Percentiles rank a stretch among this genome's conserved stretches.
These are phyloP conservation scores for Zootermopsis nevadensis DNA, from an alignment of 2,888 invertebrate genomes.

Conservation along the genomic window DNA sequence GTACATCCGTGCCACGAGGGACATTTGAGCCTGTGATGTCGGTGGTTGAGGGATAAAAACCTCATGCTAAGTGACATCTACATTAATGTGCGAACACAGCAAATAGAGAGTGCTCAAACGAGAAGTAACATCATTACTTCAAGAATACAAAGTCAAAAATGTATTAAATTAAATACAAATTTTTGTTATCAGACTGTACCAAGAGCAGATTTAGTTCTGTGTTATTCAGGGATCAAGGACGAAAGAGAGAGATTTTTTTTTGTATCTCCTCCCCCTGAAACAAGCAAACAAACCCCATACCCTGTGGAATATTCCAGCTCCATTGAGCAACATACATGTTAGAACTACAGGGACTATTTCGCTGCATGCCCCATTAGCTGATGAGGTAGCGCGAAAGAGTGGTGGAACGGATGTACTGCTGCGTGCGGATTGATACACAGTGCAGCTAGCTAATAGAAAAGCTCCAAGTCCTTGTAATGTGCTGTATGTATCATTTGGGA, in stretches of 20 bases:
- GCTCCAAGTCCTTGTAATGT: constrained; percentile 28
- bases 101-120: too few relatives aligned
- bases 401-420: neutral
- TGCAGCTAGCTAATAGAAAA: constrained; percentile 30
- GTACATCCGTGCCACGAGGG: too few relatives aligned
- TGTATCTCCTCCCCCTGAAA: constrained; percentile 6
- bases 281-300: neutral
- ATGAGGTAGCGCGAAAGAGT: constrained; percentile 42
- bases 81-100: too few relatives aligned
- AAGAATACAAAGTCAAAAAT: too few relatives aligned
- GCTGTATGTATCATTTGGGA: constrained; percentile 2
- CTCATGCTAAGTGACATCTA: too few relatives aligned
- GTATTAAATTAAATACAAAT: neutral
- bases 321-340: constrained; percentile 32
- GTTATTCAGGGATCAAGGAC: constrained; percentile 23
- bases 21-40: too few relatives aligned
- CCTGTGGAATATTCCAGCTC: constrained; percentile 7
- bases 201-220: neutral
- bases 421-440: constrained; percentile 10
- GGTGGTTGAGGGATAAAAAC: too few relatives aligned
- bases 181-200: neutral
- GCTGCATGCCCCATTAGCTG: constrained; percentile 51
- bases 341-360: constrained; percentile 31
- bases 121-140: too few relatives aligned
- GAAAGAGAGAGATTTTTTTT: constrained; percentile 8